Evolutionary conservation across 2,888 invertebrate species (phyloP), one percentile per base, ranked within the genome.

Genomic region (Chirona hameri): DNA sequence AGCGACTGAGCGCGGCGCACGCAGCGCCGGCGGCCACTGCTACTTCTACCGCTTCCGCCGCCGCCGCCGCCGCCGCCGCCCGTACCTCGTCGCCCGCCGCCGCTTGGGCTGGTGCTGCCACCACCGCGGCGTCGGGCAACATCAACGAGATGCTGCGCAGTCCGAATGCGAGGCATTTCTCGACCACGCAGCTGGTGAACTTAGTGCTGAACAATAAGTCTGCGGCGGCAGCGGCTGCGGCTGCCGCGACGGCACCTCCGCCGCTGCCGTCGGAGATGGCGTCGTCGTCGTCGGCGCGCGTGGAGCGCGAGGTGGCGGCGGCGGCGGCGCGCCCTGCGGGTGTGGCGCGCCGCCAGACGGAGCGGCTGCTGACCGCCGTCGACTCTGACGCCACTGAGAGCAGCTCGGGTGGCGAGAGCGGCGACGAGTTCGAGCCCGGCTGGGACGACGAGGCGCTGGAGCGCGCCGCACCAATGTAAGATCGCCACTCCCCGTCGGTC

Each of bases 341-440:
- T 87, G 46, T 76, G 46, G 76, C 76, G 46, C 7, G 39, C 76
- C 39, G 39, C 24, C 76, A 76, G 76, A 1, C 46, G 76, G 46
- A 18, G 24, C 39, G 76, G 24, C 76, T 76, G 46, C 4, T 12
- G 76, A 90, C 91, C 84, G 92, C 93, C 86, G 90, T 95, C 85
- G 97, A 98, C 88, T 96, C 96, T 1, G 97, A 98, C 89, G 96
- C 95, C 60, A 98, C 98, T 0, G 95, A 93, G 27, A 96, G 96
- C 84, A 97, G 96, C 87, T 97, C 97, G 27, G 97, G 96, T 82
- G 96, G 95, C 57, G 97, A 97, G 88, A 96, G 96, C 87, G 95
- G 95, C 88, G 97, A 97, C 90, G 97, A 97, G 88, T 92, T 93
- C 83, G 87, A 88, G 39, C 84, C 84, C 55, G 85, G 84, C 81